Evolutionary conservation across 2,888 invertebrate genomes (phyloP), one percentile per base, ranked within the genome.

Genomic region (Oegoconia quadripuncta): DNA sequence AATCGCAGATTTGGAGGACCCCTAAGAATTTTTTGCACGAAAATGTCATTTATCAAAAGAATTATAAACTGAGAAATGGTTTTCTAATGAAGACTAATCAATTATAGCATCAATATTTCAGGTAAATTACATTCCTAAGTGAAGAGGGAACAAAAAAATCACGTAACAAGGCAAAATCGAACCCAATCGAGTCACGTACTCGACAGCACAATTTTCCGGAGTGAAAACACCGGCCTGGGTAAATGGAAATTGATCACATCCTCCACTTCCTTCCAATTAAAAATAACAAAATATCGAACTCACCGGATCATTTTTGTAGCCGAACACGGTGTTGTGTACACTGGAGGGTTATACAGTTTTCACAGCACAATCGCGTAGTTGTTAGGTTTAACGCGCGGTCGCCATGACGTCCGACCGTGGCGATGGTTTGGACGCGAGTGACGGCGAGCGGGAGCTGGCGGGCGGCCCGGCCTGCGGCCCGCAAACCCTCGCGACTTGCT

Each of bases 371-470:
- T 57, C 71, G 63, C 69, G 64, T 22, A 57, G 53, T 59, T 49
- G 51, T 41, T 49, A 48, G 48, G 48, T 46, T 63, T 46, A 62
- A 44, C 64, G 58, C 64, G 66, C 62, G 65, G 52, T 50, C 56
- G 64, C 65, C 83, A 79, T 77, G 49, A 57, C 79, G 78, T 75
- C 69, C 74, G 72, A 48, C 45, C 75, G 66, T 59, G 64, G 65
- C 74, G 78, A 64, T 63, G 68, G 65, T 60, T 64, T 54, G 59
- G 57, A 61, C 80, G 75, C 82, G 82, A 84, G 70, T 83, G 82
- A 55, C 49, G 18, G 7, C 4, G 27, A 11, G 12, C 28, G 29
- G 22, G 38, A 32, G 28, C 48, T 23, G 42, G 33, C 47, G 39
- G 39, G 41, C 40, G 31, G 37, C 36, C 30, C 37, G 23, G 34